phyloP scores from a whole-genome alignment of 2,888 invertebrate species.

The Eurytoma californica region DNA sequence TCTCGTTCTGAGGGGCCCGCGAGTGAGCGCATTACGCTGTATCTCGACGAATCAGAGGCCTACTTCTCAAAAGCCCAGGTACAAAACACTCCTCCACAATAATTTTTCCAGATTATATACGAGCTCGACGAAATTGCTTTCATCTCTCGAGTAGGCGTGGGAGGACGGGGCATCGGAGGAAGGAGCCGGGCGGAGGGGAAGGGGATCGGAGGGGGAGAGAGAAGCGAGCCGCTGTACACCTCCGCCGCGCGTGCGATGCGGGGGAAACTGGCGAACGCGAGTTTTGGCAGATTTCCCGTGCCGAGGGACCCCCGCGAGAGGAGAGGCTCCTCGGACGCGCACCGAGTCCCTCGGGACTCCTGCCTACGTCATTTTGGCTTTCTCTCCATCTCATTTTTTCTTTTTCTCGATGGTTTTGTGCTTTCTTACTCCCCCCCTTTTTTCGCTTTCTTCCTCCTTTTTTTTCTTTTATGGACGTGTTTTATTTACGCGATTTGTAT shows the following conservation, averaged over 20 bases:
- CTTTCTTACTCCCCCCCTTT: background rate
- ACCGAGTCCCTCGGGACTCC: background rate
- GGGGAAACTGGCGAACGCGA: constrained; percentile 26
- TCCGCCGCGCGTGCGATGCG: constrained; percentile 3
- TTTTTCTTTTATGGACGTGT: background rate
- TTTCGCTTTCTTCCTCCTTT: background rate
- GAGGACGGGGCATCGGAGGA: constrained; percentile 15
- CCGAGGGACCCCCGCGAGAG: background rate
- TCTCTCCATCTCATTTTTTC: background rate
- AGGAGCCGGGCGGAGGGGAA: background rate
- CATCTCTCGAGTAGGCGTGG: constrained; percentile 38
- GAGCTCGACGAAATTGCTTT: constrained; percentile 51
- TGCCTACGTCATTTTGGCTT: constrained; percentile 1
- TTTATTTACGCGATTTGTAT: constrained; percentile 27
- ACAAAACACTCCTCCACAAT: constrained; percentile 49
- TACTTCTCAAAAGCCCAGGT: constrained; percentile 47
- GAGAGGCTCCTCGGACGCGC: background rate
- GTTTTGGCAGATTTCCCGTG: constrained; percentile 44
- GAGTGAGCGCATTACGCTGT: constrained; percentile 27
- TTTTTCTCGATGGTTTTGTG: background rate
- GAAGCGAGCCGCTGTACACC: background rate
- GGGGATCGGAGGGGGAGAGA: background rate
- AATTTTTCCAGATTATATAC: constrained; percentile 56
- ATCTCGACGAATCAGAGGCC: constrained; percentile 42
- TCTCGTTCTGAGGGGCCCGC: background rate